Percentiles rank a stretch among this genome's conserved stretches.
Conservation (phyloP, 2,113 vertebrate genomes). For the Neofelis nebulosa region DNA sequence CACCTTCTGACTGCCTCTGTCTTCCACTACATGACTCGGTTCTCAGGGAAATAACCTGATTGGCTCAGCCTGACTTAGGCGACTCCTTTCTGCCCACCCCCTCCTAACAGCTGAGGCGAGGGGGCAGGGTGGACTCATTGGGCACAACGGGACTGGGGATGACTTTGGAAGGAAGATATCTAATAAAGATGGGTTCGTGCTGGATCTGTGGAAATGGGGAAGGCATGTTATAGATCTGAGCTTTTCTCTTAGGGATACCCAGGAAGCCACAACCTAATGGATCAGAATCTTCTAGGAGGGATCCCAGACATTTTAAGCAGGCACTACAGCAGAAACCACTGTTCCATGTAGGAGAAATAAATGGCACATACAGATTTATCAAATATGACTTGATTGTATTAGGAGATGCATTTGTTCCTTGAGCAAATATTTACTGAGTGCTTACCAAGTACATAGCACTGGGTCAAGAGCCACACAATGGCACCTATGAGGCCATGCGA, state of each 20-base stretch:
- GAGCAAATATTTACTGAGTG: conserved; percentile 1
- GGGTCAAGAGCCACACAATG: background rate
- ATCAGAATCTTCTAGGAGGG: background rate
- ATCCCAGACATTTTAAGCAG: background rate
- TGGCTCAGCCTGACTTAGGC: background rate
- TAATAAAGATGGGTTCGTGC: background rate
- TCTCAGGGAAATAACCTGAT: background rate
- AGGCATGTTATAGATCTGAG: background rate
- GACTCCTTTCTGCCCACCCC: background rate
- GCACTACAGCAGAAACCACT: background rate
- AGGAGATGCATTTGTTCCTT: background rate
- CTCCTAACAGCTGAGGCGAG: background rate
- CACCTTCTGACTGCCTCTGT: background rate
- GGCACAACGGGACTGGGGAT: background rate
- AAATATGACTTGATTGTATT: background rate
- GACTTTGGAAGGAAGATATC: background rate
- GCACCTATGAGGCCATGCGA: too few relatives aligned
- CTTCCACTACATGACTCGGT: background rate
- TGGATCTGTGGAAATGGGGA: background rate
- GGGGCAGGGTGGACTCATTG: background rate
- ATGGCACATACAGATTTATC: background rate
- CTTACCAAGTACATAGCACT: background rate
- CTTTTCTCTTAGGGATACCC: background rate
- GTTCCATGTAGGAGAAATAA: background rate
- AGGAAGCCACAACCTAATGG: background rate